phyloP scores from a whole-genome alignment of 2,888 invertebrate genomes.

The Dasysyrphus tricinctus region DNA sequence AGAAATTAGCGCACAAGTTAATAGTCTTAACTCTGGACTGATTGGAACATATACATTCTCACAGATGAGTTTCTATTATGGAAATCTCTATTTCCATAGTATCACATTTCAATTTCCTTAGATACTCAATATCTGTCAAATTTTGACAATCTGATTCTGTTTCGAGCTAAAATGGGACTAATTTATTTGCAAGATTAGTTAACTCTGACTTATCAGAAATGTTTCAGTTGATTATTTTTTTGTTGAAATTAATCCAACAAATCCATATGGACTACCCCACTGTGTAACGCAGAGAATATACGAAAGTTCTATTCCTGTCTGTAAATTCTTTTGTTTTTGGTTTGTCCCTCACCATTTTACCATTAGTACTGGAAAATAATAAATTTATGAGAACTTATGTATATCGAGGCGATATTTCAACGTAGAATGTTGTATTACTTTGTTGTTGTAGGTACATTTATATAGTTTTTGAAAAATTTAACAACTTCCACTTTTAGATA shows the following conservation, averaged over 20 bases:
- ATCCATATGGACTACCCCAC: not conserved
- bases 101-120: no score
- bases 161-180: no score
- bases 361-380: constrained; percentile 41
- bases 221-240: not conserved
- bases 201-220: not conserved
- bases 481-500: constrained; percentile 20
- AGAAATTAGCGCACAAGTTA: no score
- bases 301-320: constrained; percentile 50
- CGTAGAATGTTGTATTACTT: constrained; percentile 10
- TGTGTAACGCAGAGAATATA: constrained; percentile 6
- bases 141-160: no score
- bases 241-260: not conserved
- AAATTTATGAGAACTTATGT: constrained; percentile 47
- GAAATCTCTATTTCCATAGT: no score
- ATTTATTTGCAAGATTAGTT: no score
- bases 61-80: no score
- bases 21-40: no score
- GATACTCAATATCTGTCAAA: no score
- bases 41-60: no score
- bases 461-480: constrained; percentile 11
- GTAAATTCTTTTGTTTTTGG: constrained; percentile 5
- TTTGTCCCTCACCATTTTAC: constrained; percentile 11
- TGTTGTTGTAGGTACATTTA: not conserved
- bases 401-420: constrained; percentile 26